Conservation (phyloP, 2,888 invertebrate genomes). For the Lycia hirtaria region DNA sequence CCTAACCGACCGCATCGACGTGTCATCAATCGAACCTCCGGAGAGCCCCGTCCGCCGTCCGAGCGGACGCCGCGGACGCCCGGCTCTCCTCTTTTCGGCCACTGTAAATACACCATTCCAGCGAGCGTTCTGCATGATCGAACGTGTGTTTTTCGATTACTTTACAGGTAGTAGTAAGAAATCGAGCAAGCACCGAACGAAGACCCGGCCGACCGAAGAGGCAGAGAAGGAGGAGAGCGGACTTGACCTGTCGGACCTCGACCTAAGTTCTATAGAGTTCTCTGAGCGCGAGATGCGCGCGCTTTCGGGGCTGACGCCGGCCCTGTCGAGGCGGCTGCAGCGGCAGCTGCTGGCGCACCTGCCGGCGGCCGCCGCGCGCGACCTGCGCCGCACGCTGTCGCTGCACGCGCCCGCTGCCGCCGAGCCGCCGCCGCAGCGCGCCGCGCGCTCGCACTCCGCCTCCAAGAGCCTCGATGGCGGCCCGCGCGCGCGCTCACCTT, state of each 20-base stretch:
- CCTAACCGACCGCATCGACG: constrained; percentile 67
- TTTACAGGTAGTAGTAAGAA: constrained; percentile 82
- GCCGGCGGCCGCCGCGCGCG: constrained; percentile 88
- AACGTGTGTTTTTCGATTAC: constrained; percentile 83
- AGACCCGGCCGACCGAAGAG: constrained; percentile 49
- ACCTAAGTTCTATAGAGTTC: constrained; percentile 88
- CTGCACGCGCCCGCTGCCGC: constrained; percentile 65
- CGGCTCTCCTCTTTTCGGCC: constrained; percentile 40
- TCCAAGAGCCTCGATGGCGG: constrained; percentile 37
- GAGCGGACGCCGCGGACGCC: constrained; percentile 1
- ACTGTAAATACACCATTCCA: constrained; percentile 78
- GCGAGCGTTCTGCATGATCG: constrained; percentile 84
- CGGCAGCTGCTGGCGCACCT: constrained; percentile 89
- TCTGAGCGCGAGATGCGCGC: constrained; percentile 89
- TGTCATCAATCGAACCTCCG: constrained; percentile 2
- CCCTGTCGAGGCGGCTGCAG: constrained; percentile 89
- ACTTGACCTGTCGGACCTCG: constrained; percentile 87
- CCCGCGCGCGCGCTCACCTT: constrained; percentile 35
- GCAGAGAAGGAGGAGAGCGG: constrained; percentile 57
- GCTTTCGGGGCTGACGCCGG: constrained; percentile 89
- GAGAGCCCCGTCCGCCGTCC: neutral
- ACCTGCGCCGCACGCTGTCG: constrained; percentile 88
- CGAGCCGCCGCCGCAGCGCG: constrained; percentile 42
- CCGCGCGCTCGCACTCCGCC: constrained; percentile 65
- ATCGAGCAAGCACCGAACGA: constrained; percentile 67